Evolutionary conservation across 2,888 invertebrate genomes (phyloP).

Genomic region (Rhagonycha lutea): DNA sequence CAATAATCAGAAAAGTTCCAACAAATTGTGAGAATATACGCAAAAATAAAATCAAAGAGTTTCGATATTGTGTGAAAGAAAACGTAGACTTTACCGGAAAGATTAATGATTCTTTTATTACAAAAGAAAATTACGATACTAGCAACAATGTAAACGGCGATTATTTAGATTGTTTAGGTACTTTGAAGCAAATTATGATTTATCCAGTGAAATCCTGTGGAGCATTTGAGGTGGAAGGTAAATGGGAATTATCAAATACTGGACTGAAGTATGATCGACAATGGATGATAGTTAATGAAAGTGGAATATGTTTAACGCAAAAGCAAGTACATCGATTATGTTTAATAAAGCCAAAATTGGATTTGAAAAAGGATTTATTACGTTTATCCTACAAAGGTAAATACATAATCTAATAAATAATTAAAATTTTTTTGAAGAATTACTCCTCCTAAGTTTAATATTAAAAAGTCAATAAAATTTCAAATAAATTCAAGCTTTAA

Average conservation of each 20-base stretch:
- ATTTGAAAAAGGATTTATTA: slow-evolving; percentile 61
- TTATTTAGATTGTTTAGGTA: slow-evolving; percentile 30
- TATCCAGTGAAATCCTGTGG: slow-evolving; percentile 94
- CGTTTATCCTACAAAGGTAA: slow-evolving; percentile 66
- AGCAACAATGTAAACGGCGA: not conserved
- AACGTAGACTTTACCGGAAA: not conserved
- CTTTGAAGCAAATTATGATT: slow-evolving; percentile 58
- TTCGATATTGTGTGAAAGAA: not conserved
- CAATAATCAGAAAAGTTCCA: slow-evolving; percentile 51
- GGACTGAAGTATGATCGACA: slow-evolving; percentile 88
- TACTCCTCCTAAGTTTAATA: not conserved
- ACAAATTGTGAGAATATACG: slow-evolving; percentile 39
- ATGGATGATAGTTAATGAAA: slow-evolving; percentile 89
- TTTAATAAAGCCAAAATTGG: slow-evolving; percentile 73
- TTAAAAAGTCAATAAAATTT: not conserved
- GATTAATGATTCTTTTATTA: slow-evolving; percentile 50
- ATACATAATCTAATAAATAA: no score
- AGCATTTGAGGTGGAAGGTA: slow-evolving; percentile 66
- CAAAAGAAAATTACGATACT: slow-evolving; percentile 46
- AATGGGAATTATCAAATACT: slow-evolving; percentile 75
- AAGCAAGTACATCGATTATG: slow-evolving; percentile 82
- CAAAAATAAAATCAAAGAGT: not conserved
- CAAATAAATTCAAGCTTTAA: not conserved
- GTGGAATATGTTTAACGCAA: slow-evolving; percentile 85
- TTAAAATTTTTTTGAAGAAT: not conserved